Percentiles rank a stretch among this genome's conserved stretches.
Conservation (phyloP, 1,140 invertebrate genomes). For the Achatina immaculata region DNA sequence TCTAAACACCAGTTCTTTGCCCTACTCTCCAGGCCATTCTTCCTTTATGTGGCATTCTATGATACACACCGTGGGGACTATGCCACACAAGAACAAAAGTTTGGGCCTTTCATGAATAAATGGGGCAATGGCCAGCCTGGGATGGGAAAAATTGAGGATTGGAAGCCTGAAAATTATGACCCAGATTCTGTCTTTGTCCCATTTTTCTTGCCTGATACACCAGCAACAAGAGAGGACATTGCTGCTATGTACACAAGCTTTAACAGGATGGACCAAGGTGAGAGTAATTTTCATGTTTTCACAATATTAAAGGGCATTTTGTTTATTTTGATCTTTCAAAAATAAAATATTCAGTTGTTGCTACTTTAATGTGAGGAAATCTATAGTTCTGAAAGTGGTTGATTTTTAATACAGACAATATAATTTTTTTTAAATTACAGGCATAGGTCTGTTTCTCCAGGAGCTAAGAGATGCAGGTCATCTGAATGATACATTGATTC, state of each 20-base stretch:
- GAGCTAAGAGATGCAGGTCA: slow-evolving; percentile 82
- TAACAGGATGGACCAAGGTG: slow-evolving; percentile 91
- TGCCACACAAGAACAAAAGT: slow-evolving; percentile 89
- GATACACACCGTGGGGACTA: slow-evolving; percentile 93
- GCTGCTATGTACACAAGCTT: slow-evolving; percentile 92
- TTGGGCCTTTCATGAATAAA: slow-evolving; percentile 74
- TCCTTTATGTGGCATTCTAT: slow-evolving; percentile 90
- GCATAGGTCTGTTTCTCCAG: slow-evolving; percentile 85
- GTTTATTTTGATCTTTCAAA: too few species aligned
- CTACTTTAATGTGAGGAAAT: too few species aligned
- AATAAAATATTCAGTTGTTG: too few species aligned
- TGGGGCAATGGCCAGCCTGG: slow-evolving; percentile 79
- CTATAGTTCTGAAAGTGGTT: too few species aligned
- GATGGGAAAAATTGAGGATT: slow-evolving; percentile 88
- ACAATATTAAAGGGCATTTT: too few species aligned
- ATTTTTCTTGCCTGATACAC: slow-evolving; percentile 88
- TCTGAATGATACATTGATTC: slow-evolving; percentile 82
- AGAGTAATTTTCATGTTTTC: background rate
- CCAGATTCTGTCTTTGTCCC: slow-evolving; percentile 86
- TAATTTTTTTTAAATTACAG: slow-evolving; percentile 69
- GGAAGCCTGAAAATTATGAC: slow-evolving; percentile 87
- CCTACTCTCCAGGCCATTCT: slow-evolving; percentile 77
- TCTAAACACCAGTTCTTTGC: too few species aligned
- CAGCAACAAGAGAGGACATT: slow-evolving; percentile 83
- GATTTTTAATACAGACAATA: too few species aligned